These are phyloP conservation scores for Sparus aurata DNA, from an alignment of 2,797 vertebrate genomes.

Conservation along the genomic window DNA sequence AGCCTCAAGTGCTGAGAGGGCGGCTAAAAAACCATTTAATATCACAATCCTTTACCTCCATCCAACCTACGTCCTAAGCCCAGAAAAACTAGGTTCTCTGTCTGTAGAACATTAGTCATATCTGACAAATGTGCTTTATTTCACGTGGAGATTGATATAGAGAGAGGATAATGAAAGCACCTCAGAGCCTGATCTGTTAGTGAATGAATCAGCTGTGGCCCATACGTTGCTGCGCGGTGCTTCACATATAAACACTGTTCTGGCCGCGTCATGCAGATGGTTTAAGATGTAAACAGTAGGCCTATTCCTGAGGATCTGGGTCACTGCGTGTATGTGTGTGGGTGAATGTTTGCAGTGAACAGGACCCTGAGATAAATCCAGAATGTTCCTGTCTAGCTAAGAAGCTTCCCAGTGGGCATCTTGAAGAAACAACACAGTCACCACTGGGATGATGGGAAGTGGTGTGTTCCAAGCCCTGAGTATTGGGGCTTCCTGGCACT, in stretches of 20 bases:
- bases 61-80: constrained; percentile 45
- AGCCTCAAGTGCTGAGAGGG: constrained; percentile 51
- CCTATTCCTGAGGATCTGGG: constrained; percentile 68
- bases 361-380: constrained; percentile 67
- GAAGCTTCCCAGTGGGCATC: constrained; percentile 58
- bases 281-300: constrained; percentile 75
- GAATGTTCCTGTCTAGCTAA: constrained; percentile 37
- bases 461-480: constrained; percentile 55
- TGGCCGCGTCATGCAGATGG: constrained; percentile 51
- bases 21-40: constrained; percentile 57
- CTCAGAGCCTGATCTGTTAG: constrained; percentile 57
- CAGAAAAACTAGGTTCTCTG: constrained; percentile 41
- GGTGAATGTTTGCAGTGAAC: constrained; percentile 33
- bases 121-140: constrained; percentile 65
- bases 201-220: constrained; percentile 75
- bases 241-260: constrained; percentile 71
- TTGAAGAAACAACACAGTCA: constrained; percentile 65
- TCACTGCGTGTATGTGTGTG: constrained; percentile 51
- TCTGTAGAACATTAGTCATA: constrained; percentile 56
- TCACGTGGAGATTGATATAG: constrained; percentile 51
- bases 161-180: constrained; percentile 49
- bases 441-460: constrained; percentile 59
- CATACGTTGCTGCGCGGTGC: constrained; percentile 54
- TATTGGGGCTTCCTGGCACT: constrained; percentile 54
- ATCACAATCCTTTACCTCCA: constrained; percentile 40